These are phyloP conservation scores for Drosophila cognata DNA, from an alignment of 2,888 invertebrate genomes.

Conservation along the genomic window DNA sequence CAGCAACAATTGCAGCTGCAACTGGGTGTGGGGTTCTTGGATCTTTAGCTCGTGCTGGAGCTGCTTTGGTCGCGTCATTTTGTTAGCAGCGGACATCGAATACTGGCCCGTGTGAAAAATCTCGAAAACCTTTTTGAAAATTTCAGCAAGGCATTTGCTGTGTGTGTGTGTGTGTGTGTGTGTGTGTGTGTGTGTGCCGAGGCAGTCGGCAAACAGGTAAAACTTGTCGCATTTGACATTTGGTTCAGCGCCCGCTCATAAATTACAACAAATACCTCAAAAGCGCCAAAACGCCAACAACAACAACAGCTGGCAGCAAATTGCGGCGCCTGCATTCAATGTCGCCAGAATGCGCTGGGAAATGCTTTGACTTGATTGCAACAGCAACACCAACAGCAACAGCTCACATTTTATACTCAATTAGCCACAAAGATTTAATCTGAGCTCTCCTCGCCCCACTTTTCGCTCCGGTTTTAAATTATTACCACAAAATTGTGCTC, in stretches of 20 bases:
- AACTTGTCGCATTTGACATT: slow-evolving; percentile 63
- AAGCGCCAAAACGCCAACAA: slow-evolving; percentile 28
- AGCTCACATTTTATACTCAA: slow-evolving; percentile 20
- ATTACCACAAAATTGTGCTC: not conserved
- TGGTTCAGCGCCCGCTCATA: slow-evolving; percentile 72
- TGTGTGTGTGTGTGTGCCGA: slow-evolving; percentile 17
- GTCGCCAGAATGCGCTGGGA: slow-evolving; percentile 52
- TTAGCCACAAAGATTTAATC: slow-evolving; percentile 16
- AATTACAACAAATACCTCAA: slow-evolving; percentile 49
- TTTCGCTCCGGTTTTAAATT: not conserved
- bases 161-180: slow-evolving; percentile 9
- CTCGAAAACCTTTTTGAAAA: slow-evolving; percentile 68
- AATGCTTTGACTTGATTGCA: slow-evolving; percentile 33
- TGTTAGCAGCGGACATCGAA: slow-evolving; percentile 52
- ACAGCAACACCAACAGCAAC: slow-evolving; percentile 1
- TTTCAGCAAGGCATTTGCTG: slow-evolving; percentile 28
- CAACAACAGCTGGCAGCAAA: slow-evolving; percentile 11
- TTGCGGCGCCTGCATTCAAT: slow-evolving; percentile 47
- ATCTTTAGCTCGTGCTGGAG: slow-evolving; percentile 12
- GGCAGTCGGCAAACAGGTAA: slow-evolving; percentile 60
- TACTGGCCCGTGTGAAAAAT: slow-evolving; percentile 65
- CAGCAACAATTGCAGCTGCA: slow-evolving; percentile 21
- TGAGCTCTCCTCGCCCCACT: not conserved
- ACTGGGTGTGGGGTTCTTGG: not conserved
- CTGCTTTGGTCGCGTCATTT: slow-evolving; percentile 57